These are phyloP conservation scores for Chirona hameri DNA, from an alignment of 2,888 invertebrate genomes.

Conservation along the genomic window DNA sequence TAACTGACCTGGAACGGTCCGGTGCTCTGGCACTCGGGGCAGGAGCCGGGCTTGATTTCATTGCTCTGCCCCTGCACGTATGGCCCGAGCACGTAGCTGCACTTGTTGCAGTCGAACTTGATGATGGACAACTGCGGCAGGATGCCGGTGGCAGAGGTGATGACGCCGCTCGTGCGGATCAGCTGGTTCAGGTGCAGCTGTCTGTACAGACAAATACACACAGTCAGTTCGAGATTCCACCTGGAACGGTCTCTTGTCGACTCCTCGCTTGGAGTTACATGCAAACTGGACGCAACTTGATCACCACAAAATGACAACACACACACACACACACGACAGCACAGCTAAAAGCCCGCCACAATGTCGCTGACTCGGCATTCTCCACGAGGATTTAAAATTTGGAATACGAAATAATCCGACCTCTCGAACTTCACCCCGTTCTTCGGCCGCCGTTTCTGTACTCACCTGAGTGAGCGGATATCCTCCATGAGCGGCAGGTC, in stretches of 20 bases:
- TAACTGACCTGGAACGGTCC: constrained; percentile 82
- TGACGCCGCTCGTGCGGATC: constrained; percentile 88
- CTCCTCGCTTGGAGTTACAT: too few species aligned
- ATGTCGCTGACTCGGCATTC: too few species aligned
- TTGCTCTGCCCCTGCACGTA: constrained; percentile 89
- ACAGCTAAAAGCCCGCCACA: too few species aligned
- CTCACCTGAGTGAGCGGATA: constrained; percentile 70
- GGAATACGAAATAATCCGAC: too few species aligned
- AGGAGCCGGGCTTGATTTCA: constrained; percentile 93
- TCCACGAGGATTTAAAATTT: too few species aligned
- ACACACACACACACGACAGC: too few species aligned
- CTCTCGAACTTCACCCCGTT: too few species aligned
- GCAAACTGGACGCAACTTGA: too few species aligned
- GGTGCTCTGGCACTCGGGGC: constrained; percentile 94
- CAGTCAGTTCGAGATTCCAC: too few species aligned
- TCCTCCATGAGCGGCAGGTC: constrained; percentile 95
- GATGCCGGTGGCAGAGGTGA: constrained; percentile 91
- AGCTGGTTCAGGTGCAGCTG: constrained; percentile 78
- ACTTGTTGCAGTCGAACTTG: constrained; percentile 96
- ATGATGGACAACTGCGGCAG: constrained; percentile 92
- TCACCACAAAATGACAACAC: too few species aligned
- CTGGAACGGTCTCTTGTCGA: too few species aligned
- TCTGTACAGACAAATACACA: constrained; percentile 41
- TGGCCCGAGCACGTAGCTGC: constrained; percentile 91
- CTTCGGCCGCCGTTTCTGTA: too few species aligned